phyloP scores from a whole-genome alignment of 2,113 vertebrate species.

The Crotophaga sulcirostris region DNA sequence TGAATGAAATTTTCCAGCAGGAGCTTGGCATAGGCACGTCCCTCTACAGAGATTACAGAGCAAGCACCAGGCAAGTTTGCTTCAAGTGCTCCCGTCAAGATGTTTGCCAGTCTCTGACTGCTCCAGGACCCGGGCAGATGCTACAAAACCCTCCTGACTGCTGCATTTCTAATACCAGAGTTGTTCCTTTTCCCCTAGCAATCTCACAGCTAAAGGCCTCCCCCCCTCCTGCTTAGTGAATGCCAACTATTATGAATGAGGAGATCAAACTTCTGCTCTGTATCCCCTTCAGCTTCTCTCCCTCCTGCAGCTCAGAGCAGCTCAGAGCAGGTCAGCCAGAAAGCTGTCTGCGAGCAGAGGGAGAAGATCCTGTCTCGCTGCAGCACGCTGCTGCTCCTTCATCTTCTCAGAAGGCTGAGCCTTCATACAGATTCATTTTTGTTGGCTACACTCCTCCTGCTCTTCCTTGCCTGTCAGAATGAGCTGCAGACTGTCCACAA shows the following conservation, averaged over 20 bases:
- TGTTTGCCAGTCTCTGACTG: not conserved
- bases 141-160: not conserved
- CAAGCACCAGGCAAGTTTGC: not conserved
- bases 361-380: not conserved
- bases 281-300: not conserved
- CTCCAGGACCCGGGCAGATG: not conserved
- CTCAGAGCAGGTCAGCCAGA: not conserved
- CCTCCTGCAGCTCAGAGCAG: not conserved
- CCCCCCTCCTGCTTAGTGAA: not conserved
- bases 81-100: not conserved
- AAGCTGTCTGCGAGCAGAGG: not conserved
- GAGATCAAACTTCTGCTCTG: not conserved
- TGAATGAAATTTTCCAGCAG: not conserved
- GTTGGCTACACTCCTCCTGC: not conserved
- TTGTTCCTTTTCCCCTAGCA: not conserved
- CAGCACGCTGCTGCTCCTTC: not conserved
- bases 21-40: accelerated
- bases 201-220: not conserved
- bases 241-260: not conserved
- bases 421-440: not conserved
- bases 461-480: not conserved
- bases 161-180: not conserved
- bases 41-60: not conserved
- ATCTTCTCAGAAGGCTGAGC: not conserved
- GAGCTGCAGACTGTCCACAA: not conserved